Percentiles rank a stretch among this genome's conserved stretches.
These are phyloP conservation scores for Semaprochilodus insignis DNA, from an alignment of 2,797 vertebrate genomes.

Conservation along the genomic window DNA sequence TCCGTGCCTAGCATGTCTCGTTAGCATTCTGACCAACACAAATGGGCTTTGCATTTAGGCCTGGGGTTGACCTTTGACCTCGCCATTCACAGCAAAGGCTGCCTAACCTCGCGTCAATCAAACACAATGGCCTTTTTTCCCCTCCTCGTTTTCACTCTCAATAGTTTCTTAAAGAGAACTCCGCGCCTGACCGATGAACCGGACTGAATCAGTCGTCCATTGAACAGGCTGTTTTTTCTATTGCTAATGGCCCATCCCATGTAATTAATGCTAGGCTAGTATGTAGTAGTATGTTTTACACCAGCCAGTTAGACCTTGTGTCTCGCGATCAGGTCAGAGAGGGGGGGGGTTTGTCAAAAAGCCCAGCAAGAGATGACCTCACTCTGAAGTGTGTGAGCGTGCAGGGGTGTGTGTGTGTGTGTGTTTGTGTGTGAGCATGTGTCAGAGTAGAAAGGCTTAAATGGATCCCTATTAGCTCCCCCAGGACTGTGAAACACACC, in stretches of 20 bases:
- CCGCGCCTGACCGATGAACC: constrained; percentile 50
- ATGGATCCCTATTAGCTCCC: constrained; percentile 56
- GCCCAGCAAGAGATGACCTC: constrained; percentile 56
- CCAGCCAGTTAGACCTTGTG: constrained; percentile 33
- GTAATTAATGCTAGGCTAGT: constrained; percentile 56
- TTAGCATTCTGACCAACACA: constrained; percentile 50
- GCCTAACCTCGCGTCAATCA: constrained; percentile 57
- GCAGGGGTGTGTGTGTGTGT: constrained; percentile 37
- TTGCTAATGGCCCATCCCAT: constrained; percentile 52
- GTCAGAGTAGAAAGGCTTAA: constrained; percentile 48
- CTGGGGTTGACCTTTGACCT: constrained; percentile 50
- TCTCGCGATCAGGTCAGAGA: constrained; percentile 35
- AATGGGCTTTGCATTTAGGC: constrained; percentile 52
- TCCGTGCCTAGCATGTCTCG: constrained; percentile 46
- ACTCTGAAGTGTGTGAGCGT: constrained; percentile 43
- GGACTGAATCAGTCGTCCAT: constrained; percentile 47
- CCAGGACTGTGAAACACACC: constrained; percentile 46
- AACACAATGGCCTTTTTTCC: constrained; percentile 53
- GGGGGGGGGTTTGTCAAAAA: constrained; percentile 36
- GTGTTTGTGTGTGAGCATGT: constrained; percentile 18
- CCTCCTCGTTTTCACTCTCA: constrained; percentile 37
- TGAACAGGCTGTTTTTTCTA: constrained; percentile 48
- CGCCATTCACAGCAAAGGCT: constrained; percentile 54
- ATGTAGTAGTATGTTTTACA: constrained; percentile 52
- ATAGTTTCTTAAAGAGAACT: constrained; percentile 54